Evolutionary conservation across 2,888 invertebrate genomes (phyloP), one percentile per base, ranked within the genome.

Genomic region (Syrista parreyssii): DNA sequence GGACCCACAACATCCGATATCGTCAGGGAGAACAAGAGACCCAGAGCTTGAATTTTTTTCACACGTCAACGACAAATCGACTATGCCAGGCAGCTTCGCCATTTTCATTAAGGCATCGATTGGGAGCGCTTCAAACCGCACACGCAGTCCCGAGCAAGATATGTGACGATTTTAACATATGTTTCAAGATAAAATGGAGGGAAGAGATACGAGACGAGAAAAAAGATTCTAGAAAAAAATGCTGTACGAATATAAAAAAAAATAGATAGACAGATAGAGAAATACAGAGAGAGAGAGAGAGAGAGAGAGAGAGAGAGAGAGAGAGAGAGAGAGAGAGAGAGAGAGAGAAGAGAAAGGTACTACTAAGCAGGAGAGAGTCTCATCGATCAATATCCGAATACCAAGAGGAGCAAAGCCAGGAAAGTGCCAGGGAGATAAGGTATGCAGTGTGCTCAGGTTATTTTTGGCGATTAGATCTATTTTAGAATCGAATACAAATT

Each of bases 391-490:
- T 40, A 40, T 40, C 40, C 36, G 75, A 55, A 35, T 6, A 55
- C 68, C 30, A 34, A 15, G 75, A 35, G 12, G 68, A 55, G 68
- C 40, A 33, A 40, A 40, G 15, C 15, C 40, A 40, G 68, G 55
- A 6, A 71, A 71, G 71, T 71, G 71, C 71, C 30, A 71, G 15
- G 71, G 71, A 30, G 71, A 71, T 71, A 71, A 71, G 32, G 71
- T 32, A 71, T 30, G 30, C 75, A 69, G 68, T 68, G 40, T 68
- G 75, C 68, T 75, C 75, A 15, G 81, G 80, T 81, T 82, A 83
- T 82, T 82, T 80, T 80, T 68, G 76, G 82, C 75, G 77, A 82
- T 83, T 81, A 81, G 81, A 55, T 78, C 80, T 82, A 83, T 82
- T 83, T 83, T 81, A 75, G 76, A 68, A 71, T 73, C 79, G 78